Evolutionary conservation across 2,113 vertebrate genomes (phyloP), one percentile per base, ranked within the genome.

Genomic region (Rhea americana): DNA sequence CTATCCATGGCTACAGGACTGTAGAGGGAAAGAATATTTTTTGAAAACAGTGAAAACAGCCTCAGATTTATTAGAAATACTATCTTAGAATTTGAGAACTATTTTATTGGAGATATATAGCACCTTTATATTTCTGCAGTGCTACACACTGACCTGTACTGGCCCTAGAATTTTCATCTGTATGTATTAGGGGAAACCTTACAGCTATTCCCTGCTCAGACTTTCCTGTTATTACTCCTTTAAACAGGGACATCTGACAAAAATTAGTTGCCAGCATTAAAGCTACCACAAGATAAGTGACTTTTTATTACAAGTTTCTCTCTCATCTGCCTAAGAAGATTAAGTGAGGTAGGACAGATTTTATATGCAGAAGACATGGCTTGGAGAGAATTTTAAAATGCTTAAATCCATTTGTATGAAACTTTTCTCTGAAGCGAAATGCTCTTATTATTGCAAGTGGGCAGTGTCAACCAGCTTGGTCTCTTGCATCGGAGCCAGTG

Each of bases 371-470:
- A 92, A 94, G 32, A 32, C 51, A 19, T 87, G n/a, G 86, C 28
- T 87, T 89, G 32, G 16, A 61, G 17, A 79, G 39, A 91, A 74
- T 71, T 62, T 63, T 50, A 77, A 85, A 70, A 93, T 80, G 70
- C 39, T 90, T 87, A 89, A 89, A 91, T 87, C 37, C 32, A 85
- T 22, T 72, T 58, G 3, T 26, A 72, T 22, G 48, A 85, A 95
- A 89, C 24, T 89, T 87, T 79, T 70, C 43, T 92, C 51, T 63
- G 41, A 91, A 90, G 35, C 47, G 41, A 81, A 88, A 94, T 75
- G 47, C 18, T 73, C 76, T 59, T 90, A 67, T 65, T 39, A 16
- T 47, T 85, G 68, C 41, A 89, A 77, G 81, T 18, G 13, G 35
- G 12, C 20, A 55, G 41, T 24, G 84, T 61, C 47, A 77, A 26